Conservation (phyloP, 2,113 vertebrate species). For the Poeciliopsis turrubarensis region DNA sequence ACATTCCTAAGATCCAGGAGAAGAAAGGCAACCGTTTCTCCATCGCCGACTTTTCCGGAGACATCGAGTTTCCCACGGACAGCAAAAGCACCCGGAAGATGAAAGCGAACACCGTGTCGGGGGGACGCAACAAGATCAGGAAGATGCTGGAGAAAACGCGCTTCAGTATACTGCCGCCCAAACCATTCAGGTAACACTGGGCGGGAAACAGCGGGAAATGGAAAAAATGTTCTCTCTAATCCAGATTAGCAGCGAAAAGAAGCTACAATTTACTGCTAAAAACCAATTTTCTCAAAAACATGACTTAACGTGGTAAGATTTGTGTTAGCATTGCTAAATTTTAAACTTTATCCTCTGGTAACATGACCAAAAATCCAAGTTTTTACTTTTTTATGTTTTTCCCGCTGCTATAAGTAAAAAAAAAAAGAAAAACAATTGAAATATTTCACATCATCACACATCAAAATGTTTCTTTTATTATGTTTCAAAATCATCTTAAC, state of each 20-base stretch:
- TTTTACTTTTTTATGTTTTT: not conserved
- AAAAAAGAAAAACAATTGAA: too few species aligned
- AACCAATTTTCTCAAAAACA: not conserved
- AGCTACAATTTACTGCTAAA: not conserved
- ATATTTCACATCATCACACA: too few species aligned
- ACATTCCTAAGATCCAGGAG: slow-evolving; percentile 96
- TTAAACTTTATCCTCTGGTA: not conserved
- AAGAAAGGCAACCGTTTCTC: slow-evolving; percentile 97
- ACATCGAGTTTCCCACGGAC: slow-evolving; percentile 90
- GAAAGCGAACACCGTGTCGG: slow-evolving; percentile 96
- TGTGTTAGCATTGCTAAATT: not conserved
- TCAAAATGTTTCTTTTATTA: too few species aligned
- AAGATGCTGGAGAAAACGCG: slow-evolving; percentile 97
- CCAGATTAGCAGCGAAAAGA: not conserved
- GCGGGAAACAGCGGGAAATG: too few species aligned
- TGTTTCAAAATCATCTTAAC: too few species aligned
- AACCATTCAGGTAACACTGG: slow-evolving; percentile 89
- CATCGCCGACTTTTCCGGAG: slow-evolving; percentile 92
- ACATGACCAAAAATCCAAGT: not conserved
- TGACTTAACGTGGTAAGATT: not conserved
- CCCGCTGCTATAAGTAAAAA: not conserved
- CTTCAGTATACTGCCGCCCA: slow-evolving; percentile 96
- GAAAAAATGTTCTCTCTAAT: too few species aligned
- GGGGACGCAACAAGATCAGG: slow-evolving; percentile 93
- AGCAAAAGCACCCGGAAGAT: slow-evolving; percentile 91